A percentile compares a stretch with the other conserved stretches of the same genome.
Evolutionary conservation across 2,113 vertebrate species (phyloP).

Genomic region (Phalacrocorax pelagicus): DNA sequence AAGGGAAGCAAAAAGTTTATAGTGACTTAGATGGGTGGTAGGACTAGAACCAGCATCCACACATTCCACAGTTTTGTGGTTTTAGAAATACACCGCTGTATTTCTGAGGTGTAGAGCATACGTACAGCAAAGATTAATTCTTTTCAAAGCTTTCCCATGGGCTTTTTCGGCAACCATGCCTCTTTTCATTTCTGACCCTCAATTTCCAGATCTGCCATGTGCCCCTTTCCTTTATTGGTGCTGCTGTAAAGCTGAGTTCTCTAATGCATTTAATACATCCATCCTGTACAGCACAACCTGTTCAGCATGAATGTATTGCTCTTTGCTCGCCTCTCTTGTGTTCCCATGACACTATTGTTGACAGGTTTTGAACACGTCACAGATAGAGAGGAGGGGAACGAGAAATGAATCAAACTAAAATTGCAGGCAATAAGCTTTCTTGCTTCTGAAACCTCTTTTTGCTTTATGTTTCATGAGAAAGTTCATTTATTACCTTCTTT

Average conservation of each 20-base stretch:
- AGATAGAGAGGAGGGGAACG: background rate
- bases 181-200: background rate
- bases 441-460: background rate
- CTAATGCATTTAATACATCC: background rate
- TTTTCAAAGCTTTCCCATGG: background rate
- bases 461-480: background rate
- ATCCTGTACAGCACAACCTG: background rate
- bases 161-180: background rate
- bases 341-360: background rate
- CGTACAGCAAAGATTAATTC: background rate
- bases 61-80: background rate
- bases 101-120: background rate
- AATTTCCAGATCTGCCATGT: background rate
- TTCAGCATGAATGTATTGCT: background rate
- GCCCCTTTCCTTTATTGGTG: background rate
- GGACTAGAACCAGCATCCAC: background rate
- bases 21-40: background rate
- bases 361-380: background rate
- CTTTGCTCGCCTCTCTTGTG: background rate
- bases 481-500: background rate
- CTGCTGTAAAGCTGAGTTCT: constrained; percentile 10
- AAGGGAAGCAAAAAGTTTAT: fast-evolving
- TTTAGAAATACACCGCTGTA: background rate
- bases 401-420: constrained; percentile 15
- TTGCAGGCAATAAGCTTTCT: background rate